Percentiles rank a stretch among this genome's conserved stretches.
Evolutionary conservation across 2,888 invertebrate species (phyloP).

Genomic region (Scrobipalpa costella): DNA sequence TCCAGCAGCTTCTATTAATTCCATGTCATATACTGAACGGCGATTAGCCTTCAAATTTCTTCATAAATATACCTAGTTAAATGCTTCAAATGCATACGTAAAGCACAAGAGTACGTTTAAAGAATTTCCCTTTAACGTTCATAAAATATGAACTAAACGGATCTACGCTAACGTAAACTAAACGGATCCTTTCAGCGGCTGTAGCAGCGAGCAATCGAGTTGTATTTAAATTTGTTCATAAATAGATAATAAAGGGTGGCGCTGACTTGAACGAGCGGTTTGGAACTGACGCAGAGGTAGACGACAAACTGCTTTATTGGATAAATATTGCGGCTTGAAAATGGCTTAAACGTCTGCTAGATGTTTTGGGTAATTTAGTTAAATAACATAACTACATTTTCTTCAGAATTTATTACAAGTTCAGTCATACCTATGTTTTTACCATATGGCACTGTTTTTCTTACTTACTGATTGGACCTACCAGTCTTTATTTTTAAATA

Average conservation of each 20-base stretch:
- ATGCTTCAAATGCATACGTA: background rate
- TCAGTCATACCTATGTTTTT: too few relatives aligned
- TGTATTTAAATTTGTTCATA: conserved; percentile 68
- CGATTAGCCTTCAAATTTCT: too few relatives aligned
- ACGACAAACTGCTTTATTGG: conserved; percentile 70
- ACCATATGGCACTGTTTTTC: too few relatives aligned
- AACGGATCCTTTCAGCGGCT: conserved; percentile 41
- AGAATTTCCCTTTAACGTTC: background rate
- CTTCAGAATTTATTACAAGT: too few relatives aligned
- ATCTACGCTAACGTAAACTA: conserved; percentile 38
- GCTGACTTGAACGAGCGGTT: conserved; percentile 39
- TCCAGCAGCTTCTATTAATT: too few relatives aligned
- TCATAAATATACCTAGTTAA: too few relatives aligned
- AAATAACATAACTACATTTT: too few relatives aligned
- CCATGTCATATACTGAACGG: too few relatives aligned
- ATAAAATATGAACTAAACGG: conserved; percentile 19
- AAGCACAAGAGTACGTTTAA: background rate
- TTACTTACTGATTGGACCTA: too few relatives aligned
- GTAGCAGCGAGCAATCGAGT: conserved; percentile 39
- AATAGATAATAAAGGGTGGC: conserved; percentile 67
- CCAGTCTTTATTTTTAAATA: too few relatives aligned
- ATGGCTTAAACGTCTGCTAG: background rate
- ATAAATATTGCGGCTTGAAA: conserved; percentile 63
- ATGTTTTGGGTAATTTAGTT: background rate
- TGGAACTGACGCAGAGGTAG: conserved; percentile 39